phyloP scores from a whole-genome alignment of 1,140 invertebrate species.

The Drosophila ogumai region DNA sequence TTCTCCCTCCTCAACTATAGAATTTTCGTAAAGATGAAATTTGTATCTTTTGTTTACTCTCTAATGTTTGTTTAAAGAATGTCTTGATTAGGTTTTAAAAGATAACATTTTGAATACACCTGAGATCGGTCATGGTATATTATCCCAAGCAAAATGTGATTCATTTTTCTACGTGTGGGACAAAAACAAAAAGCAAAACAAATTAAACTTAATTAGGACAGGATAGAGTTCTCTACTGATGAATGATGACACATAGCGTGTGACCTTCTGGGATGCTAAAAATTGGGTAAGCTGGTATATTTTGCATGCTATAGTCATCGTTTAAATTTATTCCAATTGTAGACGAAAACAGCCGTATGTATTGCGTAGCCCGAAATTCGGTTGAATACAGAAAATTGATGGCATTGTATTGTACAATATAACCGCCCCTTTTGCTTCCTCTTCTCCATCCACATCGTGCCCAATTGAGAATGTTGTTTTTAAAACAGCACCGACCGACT shows the following conservation, averaged over 20 bases:
- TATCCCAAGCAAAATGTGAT: not conserved
- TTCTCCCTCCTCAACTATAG: too few species aligned
- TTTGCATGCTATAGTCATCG: slow-evolving; percentile 59
- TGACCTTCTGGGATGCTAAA: slow-evolving; percentile 61
- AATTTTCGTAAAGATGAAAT: too few species aligned
- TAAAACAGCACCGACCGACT: slow-evolving; percentile 40
- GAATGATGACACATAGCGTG: slow-evolving; percentile 48
- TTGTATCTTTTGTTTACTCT: too few species aligned
- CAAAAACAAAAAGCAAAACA: slow-evolving; percentile 12
- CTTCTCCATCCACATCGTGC: slow-evolving; percentile 1
- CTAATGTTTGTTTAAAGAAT: too few species aligned
- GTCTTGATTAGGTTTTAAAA: not conserved
- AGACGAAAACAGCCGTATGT: slow-evolving; percentile 11
- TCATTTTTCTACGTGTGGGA: not conserved
- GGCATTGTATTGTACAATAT: slow-evolving; percentile 37
- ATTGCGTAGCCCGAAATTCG: slow-evolving; percentile 71
- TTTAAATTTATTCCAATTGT: slow-evolving; percentile 34
- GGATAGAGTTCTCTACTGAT: slow-evolving; percentile 8
- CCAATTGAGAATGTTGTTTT: slow-evolving; percentile 67
- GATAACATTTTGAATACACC: not conserved
- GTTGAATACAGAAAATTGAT: slow-evolving; percentile 58
- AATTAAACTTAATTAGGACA: slow-evolving; percentile 57
- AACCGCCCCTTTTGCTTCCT: slow-evolving; percentile 17
- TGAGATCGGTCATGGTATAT: not conserved
- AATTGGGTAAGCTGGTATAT: slow-evolving; percentile 53